Evolutionary conservation across 1,140 invertebrate species (phyloP).

Genomic region (Antheraea mylitta): DNA sequence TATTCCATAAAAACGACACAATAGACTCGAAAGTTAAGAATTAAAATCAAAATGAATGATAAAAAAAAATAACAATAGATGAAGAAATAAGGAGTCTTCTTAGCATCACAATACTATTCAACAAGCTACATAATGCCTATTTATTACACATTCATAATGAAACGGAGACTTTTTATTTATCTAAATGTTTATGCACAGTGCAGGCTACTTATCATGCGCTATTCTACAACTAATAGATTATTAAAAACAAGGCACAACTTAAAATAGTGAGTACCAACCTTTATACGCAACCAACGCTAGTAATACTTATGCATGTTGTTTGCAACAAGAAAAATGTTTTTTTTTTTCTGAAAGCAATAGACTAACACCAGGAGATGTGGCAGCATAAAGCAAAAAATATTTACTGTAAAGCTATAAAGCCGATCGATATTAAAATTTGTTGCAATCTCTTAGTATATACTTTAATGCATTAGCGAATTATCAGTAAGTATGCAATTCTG

Average conservation of each 20-base stretch:
- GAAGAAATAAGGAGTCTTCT: conserved; percentile 12
- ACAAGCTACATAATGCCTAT: conserved; percentile 11
- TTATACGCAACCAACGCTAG: not conserved
- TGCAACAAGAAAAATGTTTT: not conserved
- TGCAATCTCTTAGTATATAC: no score
- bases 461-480: no score
- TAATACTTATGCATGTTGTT: no score
- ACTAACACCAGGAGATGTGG: conserved; percentile 3
- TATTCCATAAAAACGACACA: conserved; percentile 7
- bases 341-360: not conserved
- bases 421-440: not conserved
- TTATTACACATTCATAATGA: conserved; percentile 1
- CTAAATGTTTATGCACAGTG: conserved; percentile 8
- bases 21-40: not conserved
- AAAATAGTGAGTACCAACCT: not conserved
- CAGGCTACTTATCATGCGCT: conserved; percentile 7
- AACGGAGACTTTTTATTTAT: conserved; percentile 11
- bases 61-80: conserved; percentile 6
- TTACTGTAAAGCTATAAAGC: conserved; percentile 15
- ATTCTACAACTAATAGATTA: not conserved
- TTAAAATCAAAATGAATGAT: conserved; percentile 7
- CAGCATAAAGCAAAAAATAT: conserved; percentile 7
- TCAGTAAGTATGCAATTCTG: not conserved
- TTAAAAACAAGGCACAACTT: not conserved
- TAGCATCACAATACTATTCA: conserved; percentile 16